A percentile compares a stretch with the other conserved stretches of the same genome.
Conservation (phyloP, 2,888 invertebrate genomes). For the Ennomos quercinarius region DNA sequence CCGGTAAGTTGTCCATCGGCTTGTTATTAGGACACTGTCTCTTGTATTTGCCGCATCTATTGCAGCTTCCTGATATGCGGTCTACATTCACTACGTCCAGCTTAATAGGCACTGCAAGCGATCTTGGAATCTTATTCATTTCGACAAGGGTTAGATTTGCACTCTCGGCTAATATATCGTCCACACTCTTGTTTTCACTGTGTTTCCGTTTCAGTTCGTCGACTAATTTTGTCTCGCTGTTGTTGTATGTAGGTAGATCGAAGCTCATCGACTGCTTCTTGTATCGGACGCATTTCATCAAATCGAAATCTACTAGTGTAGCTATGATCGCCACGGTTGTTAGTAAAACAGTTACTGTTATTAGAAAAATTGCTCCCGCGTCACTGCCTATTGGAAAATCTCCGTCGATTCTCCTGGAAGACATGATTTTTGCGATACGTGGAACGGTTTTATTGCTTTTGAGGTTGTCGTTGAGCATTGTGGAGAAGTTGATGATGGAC, state of each 20-base stretch:
- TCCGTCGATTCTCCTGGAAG: constrained; percentile 58
- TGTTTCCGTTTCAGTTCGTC: constrained; percentile 47
- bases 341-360: constrained; percentile 60
- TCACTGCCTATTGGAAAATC: constrained; percentile 62
- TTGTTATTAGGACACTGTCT: constrained; percentile 66
- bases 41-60: constrained; percentile 74
- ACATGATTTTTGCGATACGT: constrained; percentile 60
- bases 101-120: constrained; percentile 65
- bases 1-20: constrained; percentile 49
- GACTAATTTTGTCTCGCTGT: constrained; percentile 48
- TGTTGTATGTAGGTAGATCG: constrained; percentile 68
- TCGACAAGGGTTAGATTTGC: constrained; percentile 60
- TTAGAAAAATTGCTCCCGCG: constrained; percentile 59
- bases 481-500: constrained; percentile 77
- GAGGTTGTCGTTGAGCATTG: constrained; percentile 73
- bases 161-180: constrained; percentile 53
- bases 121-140: constrained; percentile 51
- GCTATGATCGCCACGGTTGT: constrained; percentile 66
- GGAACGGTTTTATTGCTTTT: constrained; percentile 67
- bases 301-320: constrained; percentile 74
- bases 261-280: constrained; percentile 65
- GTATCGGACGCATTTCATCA: constrained; percentile 59
- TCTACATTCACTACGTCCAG: constrained; percentile 72
- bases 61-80: constrained; percentile 63
- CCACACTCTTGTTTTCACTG: constrained; percentile 46